A percentile compares a stretch with the other conserved stretches of the same genome.
Conservation (phyloP, 2,888 invertebrate species). For the Polymixis flavicincta region DNA sequence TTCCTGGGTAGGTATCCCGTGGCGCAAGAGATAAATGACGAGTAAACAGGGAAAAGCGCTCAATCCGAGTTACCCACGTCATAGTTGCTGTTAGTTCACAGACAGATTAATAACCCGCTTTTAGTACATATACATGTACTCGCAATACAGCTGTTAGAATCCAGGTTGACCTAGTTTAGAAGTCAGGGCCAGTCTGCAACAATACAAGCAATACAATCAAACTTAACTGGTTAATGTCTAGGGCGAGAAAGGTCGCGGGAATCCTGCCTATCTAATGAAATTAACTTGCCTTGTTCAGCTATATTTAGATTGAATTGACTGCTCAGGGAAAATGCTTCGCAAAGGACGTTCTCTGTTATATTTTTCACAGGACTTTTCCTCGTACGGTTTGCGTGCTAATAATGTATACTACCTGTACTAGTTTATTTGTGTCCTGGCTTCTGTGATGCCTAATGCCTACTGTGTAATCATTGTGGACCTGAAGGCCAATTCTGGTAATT, state of each 20-base stretch:
- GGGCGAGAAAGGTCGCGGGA: constrained; percentile 38
- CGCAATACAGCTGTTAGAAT: constrained; percentile 21
- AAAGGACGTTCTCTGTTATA: constrained; percentile 29
- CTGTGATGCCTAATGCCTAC: constrained; percentile 8
- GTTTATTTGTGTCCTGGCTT: constrained; percentile 32
- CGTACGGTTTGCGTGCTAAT: constrained; percentile 15
- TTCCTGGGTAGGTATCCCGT: constrained; percentile 12
- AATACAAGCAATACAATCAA: constrained; percentile 49
- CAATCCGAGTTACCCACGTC: constrained; percentile 26
- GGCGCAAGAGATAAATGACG: constrained; percentile 34
- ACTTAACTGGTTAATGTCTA: constrained; percentile 19
- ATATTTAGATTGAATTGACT: constrained; percentile 50
- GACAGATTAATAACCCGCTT: constrained; percentile 21
- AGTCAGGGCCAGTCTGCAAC: constrained; percentile 49
- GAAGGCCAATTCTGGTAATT: too few relatives aligned
- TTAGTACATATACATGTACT: constrained; percentile 32
- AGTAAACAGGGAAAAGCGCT: constrained; percentile 29
- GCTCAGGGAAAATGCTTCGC: constrained; percentile 15
- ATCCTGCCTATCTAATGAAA: constrained; percentile 29
- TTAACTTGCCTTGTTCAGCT: constrained; percentile 32
- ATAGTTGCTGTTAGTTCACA: constrained; percentile 27
- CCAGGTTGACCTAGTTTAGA: constrained; percentile 48
- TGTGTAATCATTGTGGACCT: constrained; percentile 14
- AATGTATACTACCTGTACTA: constrained; percentile 6
- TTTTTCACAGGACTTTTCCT: constrained; percentile 44